phyloP scores from a whole-genome alignment of 2,888 invertebrate genomes.

The Pristionchus japonicus region DNA sequence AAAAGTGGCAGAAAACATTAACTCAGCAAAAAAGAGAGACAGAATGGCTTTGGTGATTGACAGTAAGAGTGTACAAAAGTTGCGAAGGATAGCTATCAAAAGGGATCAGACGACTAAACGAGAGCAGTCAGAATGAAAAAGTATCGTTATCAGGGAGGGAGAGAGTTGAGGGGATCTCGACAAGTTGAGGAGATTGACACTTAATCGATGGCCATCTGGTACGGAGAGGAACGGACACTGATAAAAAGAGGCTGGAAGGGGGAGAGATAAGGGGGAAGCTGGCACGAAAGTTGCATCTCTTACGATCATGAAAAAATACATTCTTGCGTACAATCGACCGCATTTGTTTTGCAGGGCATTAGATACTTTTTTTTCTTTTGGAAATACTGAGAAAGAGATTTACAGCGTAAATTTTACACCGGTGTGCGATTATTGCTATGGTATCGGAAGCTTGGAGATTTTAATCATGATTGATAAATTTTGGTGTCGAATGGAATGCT shows the following conservation, averaged over 20 bases:
- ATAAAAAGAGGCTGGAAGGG: background rate
- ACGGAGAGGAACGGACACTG: background rate
- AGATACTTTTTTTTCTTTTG: too few species aligned
- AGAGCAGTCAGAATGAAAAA: background rate
- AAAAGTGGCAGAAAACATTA: background rate
- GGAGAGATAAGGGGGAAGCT: constrained; percentile 4
- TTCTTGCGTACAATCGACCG: too few species aligned
- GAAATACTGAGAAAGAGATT: too few species aligned
- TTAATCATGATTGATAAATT: too few species aligned
- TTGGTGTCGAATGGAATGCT: too few species aligned
- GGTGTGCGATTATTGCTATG: too few species aligned
- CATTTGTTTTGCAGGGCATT: too few species aligned
- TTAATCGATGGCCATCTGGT: constrained; percentile 27
- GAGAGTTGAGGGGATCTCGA: background rate
- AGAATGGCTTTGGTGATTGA: background rate
- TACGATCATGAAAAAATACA: too few species aligned
- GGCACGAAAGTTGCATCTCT: too few species aligned
- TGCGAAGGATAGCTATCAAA: background rate
- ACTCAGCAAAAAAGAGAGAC: background rate
- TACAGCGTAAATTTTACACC: too few species aligned
- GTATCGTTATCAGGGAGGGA: background rate
- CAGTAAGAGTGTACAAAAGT: background rate
- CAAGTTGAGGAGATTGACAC: background rate
- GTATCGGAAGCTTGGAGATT: too few species aligned
- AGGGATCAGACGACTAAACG: background rate